Conservation (phyloP, 2,888 invertebrate genomes). For the Rhagophthalmus giganteus region DNA sequence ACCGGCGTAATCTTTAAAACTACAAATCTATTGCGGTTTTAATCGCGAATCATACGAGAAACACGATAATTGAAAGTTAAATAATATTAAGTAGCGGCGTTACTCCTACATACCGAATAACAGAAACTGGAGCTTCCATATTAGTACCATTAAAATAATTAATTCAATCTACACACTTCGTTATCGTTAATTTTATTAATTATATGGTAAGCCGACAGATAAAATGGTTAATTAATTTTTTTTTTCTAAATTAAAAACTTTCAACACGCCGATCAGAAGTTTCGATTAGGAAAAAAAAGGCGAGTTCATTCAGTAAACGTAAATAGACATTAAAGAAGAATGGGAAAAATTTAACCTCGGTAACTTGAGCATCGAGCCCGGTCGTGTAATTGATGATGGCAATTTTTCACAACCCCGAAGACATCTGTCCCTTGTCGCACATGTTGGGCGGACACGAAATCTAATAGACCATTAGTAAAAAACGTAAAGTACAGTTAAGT, state of each 20-base stretch:
- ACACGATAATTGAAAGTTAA: conserved; percentile 1
- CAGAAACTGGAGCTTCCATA: neutral
- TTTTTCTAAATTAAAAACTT: neutral
- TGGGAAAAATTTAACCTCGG: conserved; percentile 1
- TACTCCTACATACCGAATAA: conserved; percentile 2
- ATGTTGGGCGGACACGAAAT: conserved; percentile 46
- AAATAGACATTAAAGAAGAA: neutral
- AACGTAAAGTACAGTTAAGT: conserved; percentile 5
- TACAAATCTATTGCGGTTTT: conserved; percentile 11
- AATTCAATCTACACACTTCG: conserved; percentile 5
- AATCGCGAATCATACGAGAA: conserved; percentile 13
- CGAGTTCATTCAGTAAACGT: no score
- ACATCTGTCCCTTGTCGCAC: conserved; percentile 48
- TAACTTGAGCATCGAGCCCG: conserved; percentile 30
- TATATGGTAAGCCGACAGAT: conserved; percentile 3
- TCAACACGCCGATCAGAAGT: neutral
- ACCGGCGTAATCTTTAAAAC: conserved; percentile 12
- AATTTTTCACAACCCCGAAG: conserved; percentile 51
- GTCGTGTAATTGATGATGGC: conserved; percentile 51
- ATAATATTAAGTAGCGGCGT: conserved; percentile 1
- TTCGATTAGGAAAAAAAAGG: no score
- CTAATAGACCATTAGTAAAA: conserved; percentile 49
- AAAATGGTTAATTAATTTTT: conserved; percentile 3
- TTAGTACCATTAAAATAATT: conserved; percentile 8
- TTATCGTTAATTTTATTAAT: conserved; percentile 9